Conservation (phyloP, 1,140 invertebrate genomes). For the Mylabris phalerata region DNA sequence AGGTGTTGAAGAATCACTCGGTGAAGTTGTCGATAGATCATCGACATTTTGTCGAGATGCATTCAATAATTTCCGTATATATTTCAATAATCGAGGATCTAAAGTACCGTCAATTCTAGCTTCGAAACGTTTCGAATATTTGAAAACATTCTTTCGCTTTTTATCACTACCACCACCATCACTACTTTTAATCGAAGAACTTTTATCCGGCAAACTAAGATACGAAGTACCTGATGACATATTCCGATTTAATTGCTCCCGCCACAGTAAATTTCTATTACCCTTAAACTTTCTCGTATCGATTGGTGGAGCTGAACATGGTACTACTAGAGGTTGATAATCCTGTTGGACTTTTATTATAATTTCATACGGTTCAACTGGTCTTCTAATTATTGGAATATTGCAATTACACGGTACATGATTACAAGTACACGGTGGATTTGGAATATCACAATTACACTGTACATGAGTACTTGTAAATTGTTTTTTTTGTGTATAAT, state of each 20-base stretch:
- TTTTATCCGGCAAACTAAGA: slow-evolving; percentile 37
- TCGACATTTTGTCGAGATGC: slow-evolving; percentile 46
- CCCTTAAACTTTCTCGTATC: not conserved
- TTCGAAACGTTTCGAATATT: not conserved
- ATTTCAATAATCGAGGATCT: slow-evolving; percentile 40
- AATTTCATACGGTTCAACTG: slow-evolving; percentile 28
- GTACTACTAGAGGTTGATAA: slow-evolving; percentile 28
- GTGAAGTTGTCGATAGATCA: slow-evolving; percentile 45
- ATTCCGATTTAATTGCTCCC: slow-evolving; percentile 33
- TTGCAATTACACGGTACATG: not conserved
- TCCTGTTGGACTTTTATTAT: slow-evolving; percentile 37
- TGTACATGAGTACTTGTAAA: not conserved
- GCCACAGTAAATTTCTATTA: slow-evolving; percentile 24
- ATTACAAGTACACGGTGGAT: not conserved
- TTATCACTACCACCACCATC: not conserved
- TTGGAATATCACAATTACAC: not conserved
- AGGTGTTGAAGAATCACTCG: slow-evolving; percentile 47
- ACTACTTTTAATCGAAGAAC: slow-evolving; percentile 24
- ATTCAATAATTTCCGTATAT: slow-evolving; percentile 46
- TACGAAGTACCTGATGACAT: slow-evolving; percentile 14
- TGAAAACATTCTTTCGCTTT: too few relatives aligned
- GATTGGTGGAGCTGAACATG: not conserved
- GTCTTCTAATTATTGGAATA: not conserved
- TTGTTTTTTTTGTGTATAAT: not conserved
- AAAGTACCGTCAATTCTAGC: not conserved